Evolutionary conservation across 2,113 vertebrate genomes (phyloP), one percentile per base, ranked within the genome.

Genomic region (Zosterops pallidus): DNA sequence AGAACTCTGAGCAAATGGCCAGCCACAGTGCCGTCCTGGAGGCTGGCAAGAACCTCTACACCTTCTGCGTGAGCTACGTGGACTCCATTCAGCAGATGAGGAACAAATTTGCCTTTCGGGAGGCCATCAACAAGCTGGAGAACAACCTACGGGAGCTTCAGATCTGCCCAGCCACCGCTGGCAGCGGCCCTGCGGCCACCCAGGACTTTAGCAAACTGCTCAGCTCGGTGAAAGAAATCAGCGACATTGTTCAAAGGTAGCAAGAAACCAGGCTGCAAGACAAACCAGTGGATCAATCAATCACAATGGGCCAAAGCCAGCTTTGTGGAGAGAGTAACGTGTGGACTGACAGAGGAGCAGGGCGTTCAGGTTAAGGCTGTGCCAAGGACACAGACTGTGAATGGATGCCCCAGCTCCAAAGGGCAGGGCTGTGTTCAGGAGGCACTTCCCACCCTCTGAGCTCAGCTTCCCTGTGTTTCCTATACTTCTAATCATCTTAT

Each of bases 21-120:
- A 99, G 99, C 98, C 99, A 99, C 96, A 98, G 98, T 2, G 98
- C 99, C 0, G 99, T 99, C 84, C 96, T 99, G 62, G 99, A 99
- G 95, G 99, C 99, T 1, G 99, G 99, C 95, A 99, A 99, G 95
- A 99, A 99, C 98, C 98, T 99, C 84, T 99, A 99, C 82, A 99
- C 99, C 18, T 99, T 98, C 98, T 99, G 99, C 2, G 96, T 98
- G 93, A 99, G 98, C 97, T 99, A 98, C 3, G 99, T 99, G 88
- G 99, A 99, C 97, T 99, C 99, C 96, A 99, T 99, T 95, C 99
- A 99, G 97, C 99, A 99, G 93, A 99, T 99, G 99, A 97, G 99
- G 95, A 99, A 99, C 97, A 99, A 99, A 90, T 99, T 99, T 20
- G 98, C 99, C 44, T 99, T 99, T 94, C 98, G 99, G 2, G 99